These are phyloP conservation scores for Galendromus occidentalis DNA, from an alignment of 1,140 invertebrate genomes.

Conservation along the genomic window DNA sequence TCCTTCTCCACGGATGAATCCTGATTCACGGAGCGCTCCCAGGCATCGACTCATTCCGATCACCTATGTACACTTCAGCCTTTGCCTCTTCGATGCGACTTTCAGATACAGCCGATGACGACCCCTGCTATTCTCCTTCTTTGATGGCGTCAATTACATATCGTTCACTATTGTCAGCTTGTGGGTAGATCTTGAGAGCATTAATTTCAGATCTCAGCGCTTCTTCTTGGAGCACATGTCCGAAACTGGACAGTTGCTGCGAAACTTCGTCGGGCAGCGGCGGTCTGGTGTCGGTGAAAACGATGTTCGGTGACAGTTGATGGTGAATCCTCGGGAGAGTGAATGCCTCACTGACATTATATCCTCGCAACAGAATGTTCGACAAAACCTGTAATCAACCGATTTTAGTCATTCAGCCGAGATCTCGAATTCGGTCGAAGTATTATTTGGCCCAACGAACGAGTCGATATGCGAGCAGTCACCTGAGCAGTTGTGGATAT, in stretches of 20 bases:
- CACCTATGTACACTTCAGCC: too few relatives aligned
- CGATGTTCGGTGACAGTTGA: not conserved
- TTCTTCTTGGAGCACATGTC: slow-evolving; percentile 1
- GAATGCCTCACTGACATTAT: not conserved
- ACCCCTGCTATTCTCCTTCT: not conserved
- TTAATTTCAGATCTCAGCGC: not conserved
- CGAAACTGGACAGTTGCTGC: not conserved
- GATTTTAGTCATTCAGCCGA: too few relatives aligned
- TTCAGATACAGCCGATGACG: too few relatives aligned
- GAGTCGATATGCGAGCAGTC: too few relatives aligned
- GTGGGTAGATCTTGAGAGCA: not conserved
- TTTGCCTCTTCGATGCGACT: too few relatives aligned
- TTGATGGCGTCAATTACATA: not conserved
- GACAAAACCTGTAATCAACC: not conserved
- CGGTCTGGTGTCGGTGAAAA: not conserved
- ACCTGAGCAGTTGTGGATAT: not conserved
- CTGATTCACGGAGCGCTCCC: too few relatives aligned
- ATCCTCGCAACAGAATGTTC: not conserved
- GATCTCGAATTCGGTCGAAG: too few relatives aligned
- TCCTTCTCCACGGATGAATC: too few relatives aligned
- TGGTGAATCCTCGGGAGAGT: not conserved
- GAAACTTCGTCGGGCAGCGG: not conserved
- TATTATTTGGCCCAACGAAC: too few relatives aligned
- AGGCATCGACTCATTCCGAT: too few relatives aligned
- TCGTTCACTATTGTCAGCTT: not conserved